A percentile compares a stretch with the other conserved stretches of the same genome.
Conservation (phyloP, 2,888 invertebrate genomes). For the Epirrhoe tristata region DNA sequence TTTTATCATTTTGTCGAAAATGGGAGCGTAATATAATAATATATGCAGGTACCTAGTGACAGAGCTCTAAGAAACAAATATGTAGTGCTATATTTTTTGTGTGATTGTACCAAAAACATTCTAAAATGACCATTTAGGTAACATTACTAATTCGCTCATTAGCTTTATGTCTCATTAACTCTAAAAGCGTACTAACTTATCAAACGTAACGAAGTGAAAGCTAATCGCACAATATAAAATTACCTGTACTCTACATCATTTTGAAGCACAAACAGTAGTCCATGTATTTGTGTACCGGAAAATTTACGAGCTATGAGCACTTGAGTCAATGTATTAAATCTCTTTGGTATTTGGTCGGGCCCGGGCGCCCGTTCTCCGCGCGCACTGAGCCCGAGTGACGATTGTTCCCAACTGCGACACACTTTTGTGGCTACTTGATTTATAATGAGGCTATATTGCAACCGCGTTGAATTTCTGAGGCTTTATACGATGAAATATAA, state of each 20-base stretch:
- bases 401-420: conserved; percentile 19
- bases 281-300: conserved; percentile 28
- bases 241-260: conserved; percentile 18
- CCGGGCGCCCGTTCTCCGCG: conserved; percentile 16
- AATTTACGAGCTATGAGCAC: conserved; percentile 24
- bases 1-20: too few relatives aligned
- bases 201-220: conserved; percentile 2
- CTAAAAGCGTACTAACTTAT: not conserved
- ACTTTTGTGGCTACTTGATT: conserved; percentile 5
- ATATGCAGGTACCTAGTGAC: too few relatives aligned
- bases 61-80: too few relatives aligned
- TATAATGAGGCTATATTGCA: not conserved
- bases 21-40: too few relatives aligned
- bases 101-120: too few relatives aligned
- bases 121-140: too few relatives aligned
- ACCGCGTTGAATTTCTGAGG: not conserved
- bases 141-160: not conserved
- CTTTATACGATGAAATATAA: not conserved
- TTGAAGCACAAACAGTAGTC: conserved; percentile 27
- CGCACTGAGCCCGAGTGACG: conserved; percentile 19
- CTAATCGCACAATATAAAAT: not conserved
- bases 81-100: too few relatives aligned
- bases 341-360: not conserved
- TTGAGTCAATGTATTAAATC: conserved; percentile 13
- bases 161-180: not conserved